Base-by-base conservation (phyloP, 2,797 vertebrate species). In the Hydrocynus forskahlii region DNA sequence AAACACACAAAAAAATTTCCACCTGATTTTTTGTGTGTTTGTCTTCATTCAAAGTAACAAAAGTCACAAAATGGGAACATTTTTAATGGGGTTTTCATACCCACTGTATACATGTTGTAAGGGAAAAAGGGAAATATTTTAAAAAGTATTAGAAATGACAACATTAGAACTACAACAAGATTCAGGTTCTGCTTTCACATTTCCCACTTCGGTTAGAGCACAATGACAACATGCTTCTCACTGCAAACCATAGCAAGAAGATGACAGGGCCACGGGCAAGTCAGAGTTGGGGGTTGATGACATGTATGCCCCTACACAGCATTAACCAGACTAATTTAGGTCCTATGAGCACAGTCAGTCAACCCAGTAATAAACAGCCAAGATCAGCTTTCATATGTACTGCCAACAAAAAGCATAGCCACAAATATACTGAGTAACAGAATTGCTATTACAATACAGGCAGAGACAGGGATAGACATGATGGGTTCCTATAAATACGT, bases 331-430 rank as follows among this genome's bases (percentile, higher is more conserved):
- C 69, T 72, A 72, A 54, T 35, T 72, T n/a, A 8, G 14, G 7
- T 55, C 29, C 71, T 73, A 73, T 73, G 52, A 57, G 19, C n/a
- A 57, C 19, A 40, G 35, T 19, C 19, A 57, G n/a, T 74, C 54
- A 74, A 14, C 35, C n/a, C 10, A 59, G 17, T 40, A 59, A 59
- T 43, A 57, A 74, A 59, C 29, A 59, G 29, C 52, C 17, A 74
- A 59, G 71, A 43, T 74, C 54, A 59, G 23, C 29, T 74, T 59
- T 59, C 71, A 40, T 59, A 40, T 59, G 52, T 57, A n/a, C 70
- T 73, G 71, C 71, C 69, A 72, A 43, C 25, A n/a, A 38, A 35
- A 38, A 35, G 14, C 2, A 73, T 35, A 73, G 17, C 17, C 52
- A 57, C 29, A 59, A 72, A 38, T 73, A 17, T 13, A n/a, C 54